Evolutionary conservation across 2,797 vertebrate species (phyloP), one percentile per base, ranked within the genome.

Genomic region (Carduelis carduelis): DNA sequence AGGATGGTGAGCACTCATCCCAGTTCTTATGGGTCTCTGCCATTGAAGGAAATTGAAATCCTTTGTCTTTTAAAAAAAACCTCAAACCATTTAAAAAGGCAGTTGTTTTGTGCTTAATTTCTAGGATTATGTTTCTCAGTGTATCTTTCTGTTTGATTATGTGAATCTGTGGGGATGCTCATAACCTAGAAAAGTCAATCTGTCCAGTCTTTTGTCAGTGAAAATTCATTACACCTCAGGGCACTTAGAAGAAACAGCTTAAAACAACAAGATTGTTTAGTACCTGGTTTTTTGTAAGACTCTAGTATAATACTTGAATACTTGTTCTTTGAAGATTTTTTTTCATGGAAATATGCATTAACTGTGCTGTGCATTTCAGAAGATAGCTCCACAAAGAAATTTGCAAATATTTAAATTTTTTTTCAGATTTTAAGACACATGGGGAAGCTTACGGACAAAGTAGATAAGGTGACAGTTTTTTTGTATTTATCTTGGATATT

Each of bases 41-140:
- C 8, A 4, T 69, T 43, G 43, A 39, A 21, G 52, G 46, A 74
- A n/a, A 15, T 18, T 81, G 46, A 47, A 46, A 19, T 66, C 3
- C 7, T 23, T 26, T 1, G 2, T 8, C 2, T 8, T 35, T 18
- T 18, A 24, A n/a, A 47, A 26, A 55, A 44, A 32, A 11, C 0
- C 5, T 27, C 15, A 57, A 57, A 15, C 12, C 3, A 23, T 87
- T 91, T 43, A 2, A 77, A 80, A 60, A 28, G 12, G 3, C n/a
- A 8, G 10, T 30, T 28, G 14, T n/a, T 71, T 26, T 39, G 35
- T 70, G 16, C 18, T 52, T 24, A 12, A 14, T 65, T 72, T 74
- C 43, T 71, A 66, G 49, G 20, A 30, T 64, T 80, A 4, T 21
- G 26, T 55, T 70, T 63, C 34, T 63, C 37, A 50, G 14, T 41